Evolutionary conservation across 2,888 invertebrate species (phyloP).

Genomic region (Eucriotettix oculatus): DNA sequence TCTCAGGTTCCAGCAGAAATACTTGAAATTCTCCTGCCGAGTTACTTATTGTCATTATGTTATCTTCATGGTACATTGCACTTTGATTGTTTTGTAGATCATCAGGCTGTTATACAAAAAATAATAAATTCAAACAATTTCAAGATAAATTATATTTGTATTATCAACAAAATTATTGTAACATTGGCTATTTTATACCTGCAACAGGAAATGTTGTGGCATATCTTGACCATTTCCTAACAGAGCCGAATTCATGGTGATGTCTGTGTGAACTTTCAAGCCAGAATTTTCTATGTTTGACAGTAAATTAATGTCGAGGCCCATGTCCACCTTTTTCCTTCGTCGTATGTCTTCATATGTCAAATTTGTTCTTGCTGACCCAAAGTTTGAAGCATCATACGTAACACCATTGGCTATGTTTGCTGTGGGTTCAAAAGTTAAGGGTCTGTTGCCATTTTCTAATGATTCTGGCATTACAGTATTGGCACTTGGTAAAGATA

Average conservation of each 20-base stretch:
- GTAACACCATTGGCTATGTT: background rate
- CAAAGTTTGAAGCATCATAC: background rate
- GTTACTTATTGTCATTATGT: background rate
- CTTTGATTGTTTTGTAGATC: background rate
- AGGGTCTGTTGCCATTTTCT: too few species aligned
- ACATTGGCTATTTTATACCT: too few species aligned
- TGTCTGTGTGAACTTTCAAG: too few species aligned
- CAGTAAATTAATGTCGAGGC: background rate
- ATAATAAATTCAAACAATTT: too few species aligned
- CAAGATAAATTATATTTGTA: too few species aligned
- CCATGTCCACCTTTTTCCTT: background rate
- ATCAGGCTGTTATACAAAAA: background rate
- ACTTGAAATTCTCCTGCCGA: background rate
- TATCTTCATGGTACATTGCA: background rate
- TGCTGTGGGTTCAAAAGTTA: too few species aligned
- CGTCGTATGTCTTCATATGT: background rate
- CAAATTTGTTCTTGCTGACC: background rate
- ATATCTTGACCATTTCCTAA: too few species aligned
- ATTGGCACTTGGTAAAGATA: too few species aligned
- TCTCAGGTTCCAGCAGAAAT: background rate
- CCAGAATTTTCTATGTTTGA: background rate
- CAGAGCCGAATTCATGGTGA: too few species aligned
- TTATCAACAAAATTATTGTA: too few species aligned
- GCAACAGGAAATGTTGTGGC: too few species aligned
- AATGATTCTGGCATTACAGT: too few species aligned